Evolutionary conservation across 2,113 vertebrate genomes (phyloP).

Genomic region (Phodopus roborovskii): DNA sequence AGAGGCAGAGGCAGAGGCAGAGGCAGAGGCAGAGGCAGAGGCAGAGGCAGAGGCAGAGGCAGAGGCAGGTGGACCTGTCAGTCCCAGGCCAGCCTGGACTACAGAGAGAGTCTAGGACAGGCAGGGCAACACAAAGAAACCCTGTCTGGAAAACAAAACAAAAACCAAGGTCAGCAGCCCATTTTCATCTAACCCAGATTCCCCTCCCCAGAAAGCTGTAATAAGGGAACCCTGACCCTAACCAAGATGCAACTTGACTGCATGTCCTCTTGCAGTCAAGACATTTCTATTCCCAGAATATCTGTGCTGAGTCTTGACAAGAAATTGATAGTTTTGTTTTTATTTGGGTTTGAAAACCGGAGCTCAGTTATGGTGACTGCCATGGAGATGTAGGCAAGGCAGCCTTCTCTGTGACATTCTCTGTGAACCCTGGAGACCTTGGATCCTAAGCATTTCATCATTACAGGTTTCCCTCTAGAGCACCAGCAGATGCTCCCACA

Average conservation of each 20-base stretch:
- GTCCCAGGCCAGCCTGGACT: too few relatives aligned
- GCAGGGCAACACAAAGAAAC: too few relatives aligned
- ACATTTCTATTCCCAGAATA: not conserved
- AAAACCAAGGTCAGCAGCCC: accelerated
- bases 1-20: too few relatives aligned
- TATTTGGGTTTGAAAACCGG: not conserved
- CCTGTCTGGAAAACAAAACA: too few relatives aligned
- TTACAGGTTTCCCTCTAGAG: not conserved
- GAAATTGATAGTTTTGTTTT: not conserved
- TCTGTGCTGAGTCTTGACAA: not conserved
- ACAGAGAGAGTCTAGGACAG: too few relatives aligned
- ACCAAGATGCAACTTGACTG: not conserved
- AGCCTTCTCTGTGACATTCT: not conserved
- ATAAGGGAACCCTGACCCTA: not conserved
- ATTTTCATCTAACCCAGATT: not conserved
- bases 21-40: too few relatives aligned
- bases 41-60: too few relatives aligned
- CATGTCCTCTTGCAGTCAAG: not conserved
- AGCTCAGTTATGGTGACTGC: not conserved
- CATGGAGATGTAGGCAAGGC: not conserved
- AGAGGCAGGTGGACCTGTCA: too few relatives aligned
- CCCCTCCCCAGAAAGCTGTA: not conserved
- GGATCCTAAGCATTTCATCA: not conserved
- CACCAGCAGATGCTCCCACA: not conserved
- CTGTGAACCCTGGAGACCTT: not conserved